Evolutionary conservation across 92 coral and sea anemone genomes (phyloP).

Genomic region (Zoanthus sansibaricus): DNA sequence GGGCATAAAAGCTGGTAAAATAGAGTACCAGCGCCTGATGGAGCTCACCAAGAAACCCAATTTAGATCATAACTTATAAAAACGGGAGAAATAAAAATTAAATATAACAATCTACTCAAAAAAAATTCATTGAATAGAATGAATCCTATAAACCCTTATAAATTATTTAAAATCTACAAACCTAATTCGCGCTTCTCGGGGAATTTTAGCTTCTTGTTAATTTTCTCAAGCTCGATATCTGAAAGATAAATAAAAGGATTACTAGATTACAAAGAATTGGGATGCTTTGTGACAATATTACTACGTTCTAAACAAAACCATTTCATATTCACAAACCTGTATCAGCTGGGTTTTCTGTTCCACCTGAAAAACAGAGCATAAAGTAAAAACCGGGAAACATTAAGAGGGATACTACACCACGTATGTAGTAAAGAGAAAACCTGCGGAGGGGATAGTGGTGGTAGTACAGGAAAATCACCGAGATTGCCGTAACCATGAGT

Average conservation of each 20-base stretch:
- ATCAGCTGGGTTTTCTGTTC: slow-evolving; percentile 22
- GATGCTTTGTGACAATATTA: neutral
- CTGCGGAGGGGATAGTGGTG: neutral
- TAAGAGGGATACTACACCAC: too few species aligned
- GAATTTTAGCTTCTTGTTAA: slow-evolving; percentile 64
- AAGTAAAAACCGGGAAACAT: too few species aligned
- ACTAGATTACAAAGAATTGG: neutral
- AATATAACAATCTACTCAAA: too few species aligned
- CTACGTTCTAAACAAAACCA: neutral
- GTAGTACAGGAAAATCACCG: neutral
- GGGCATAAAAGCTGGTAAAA: too few species aligned
- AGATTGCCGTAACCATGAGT: neutral
- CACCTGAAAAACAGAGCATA: slow-evolving; percentile 19
- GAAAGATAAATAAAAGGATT: neutral
- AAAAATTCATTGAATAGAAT: too few species aligned
- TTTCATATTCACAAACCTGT: slow-evolving; percentile 12
- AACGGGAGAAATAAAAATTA: too few species aligned
- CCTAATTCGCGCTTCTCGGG: slow-evolving; percentile 86
- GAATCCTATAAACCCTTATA: neutral
- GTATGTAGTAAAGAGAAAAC: neutral
- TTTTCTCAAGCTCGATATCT: slow-evolving; percentile 73
- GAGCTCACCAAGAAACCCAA: too few species aligned
- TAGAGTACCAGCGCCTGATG: too few species aligned
- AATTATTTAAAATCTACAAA: slow-evolving; percentile 12
- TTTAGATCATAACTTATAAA: too few species aligned